These are phyloP conservation scores for Chaenodraco wilsoni DNA, from an alignment of 2,797 vertebrate genomes.

Conservation along the genomic window DNA sequence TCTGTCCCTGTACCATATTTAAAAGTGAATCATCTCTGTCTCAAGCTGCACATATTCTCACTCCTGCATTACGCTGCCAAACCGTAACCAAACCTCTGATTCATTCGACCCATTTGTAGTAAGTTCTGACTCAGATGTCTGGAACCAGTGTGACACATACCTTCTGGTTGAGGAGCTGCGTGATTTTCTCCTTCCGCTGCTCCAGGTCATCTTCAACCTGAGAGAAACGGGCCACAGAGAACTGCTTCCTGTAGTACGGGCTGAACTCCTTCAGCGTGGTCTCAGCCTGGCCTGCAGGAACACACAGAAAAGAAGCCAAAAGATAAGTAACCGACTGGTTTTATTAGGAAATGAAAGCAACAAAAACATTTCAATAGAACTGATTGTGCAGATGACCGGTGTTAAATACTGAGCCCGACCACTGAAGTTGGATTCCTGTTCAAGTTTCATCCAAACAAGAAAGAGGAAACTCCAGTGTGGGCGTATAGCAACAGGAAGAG, in stretches of 20 bases:
- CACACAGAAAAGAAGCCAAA: constrained; percentile 2
- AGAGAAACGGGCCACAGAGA: constrained; percentile 85
- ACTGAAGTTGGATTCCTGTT: neutral
- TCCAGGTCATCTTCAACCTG: constrained; percentile 88
- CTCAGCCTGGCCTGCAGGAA: constrained; percentile 83
- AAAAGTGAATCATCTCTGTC: neutral
- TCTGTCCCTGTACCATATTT: neutral
- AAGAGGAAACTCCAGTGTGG: neutral
- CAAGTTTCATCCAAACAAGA: constrained; percentile 26
- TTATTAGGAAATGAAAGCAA: neutral
- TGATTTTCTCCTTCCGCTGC: constrained; percentile 80
- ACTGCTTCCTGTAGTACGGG: constrained; percentile 88
- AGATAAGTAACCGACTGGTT: neutral
- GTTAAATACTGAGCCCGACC: neutral
- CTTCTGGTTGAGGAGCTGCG: constrained; percentile 87
- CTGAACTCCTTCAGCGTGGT: constrained; percentile 86
- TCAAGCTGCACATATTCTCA: neutral
- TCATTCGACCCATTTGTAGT: neutral
- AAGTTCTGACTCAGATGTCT: neutral
- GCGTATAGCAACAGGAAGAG: constrained; percentile 5
- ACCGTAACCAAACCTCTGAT: neutral
- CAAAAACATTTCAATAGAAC: neutral
- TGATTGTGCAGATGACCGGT: neutral
- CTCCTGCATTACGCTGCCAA: neutral
- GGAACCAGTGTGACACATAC: constrained; percentile 70